Base-by-base conservation (phyloP, 2,888 invertebrate species). In the Osedax fenrisi region DNA sequence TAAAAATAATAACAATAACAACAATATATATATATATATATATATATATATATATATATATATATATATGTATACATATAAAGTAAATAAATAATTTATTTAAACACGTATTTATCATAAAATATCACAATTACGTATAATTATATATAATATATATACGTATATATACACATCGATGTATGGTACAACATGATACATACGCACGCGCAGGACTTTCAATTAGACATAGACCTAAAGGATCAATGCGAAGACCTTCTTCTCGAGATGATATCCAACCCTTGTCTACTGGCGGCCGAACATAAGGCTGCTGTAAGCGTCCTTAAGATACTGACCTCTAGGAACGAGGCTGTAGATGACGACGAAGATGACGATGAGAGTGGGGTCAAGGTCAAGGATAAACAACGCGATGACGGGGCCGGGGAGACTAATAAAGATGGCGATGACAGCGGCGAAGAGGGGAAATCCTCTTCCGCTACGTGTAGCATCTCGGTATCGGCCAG, bases 341-440 rank as follows among this genome's bases (percentile, higher is more conserved):
- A 92, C 78, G 84, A 87, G 2, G 88, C 88, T 1, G 86, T 87
- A 64, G 80, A 80, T 73, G 79, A 78, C 71, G 87, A 88, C 79
- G 87, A 90, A 10, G 91, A 92, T 81, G 86, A 93, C 77, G 87
- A 88, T 77, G 87, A 88, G 24, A n/a, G n/a, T n/a, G n/a, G n/a
- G n/a, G n/a, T n/a, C n/a, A n/a, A n/a, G n/a, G n/a, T n/a, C 0
- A 90, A 91, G 81, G 90, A 91, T 81, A 92, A 93, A 83, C 87
- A 93, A 71, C 92, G 92, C 80, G 92, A 93, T 81, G 91, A 93
- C 79, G 90, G 91, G 72, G 89, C 89, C 81, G 91, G 92, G 0
- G 81, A 83, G 5, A 91, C 90, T 78, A 85, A 93, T 68, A 86
- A 92, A 70, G 92, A 92, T 0, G 90, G 92, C 0, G 93, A 94